phyloP scores from a whole-genome alignment of 2,797 vertebrate species.

The Huso huso region DNA sequence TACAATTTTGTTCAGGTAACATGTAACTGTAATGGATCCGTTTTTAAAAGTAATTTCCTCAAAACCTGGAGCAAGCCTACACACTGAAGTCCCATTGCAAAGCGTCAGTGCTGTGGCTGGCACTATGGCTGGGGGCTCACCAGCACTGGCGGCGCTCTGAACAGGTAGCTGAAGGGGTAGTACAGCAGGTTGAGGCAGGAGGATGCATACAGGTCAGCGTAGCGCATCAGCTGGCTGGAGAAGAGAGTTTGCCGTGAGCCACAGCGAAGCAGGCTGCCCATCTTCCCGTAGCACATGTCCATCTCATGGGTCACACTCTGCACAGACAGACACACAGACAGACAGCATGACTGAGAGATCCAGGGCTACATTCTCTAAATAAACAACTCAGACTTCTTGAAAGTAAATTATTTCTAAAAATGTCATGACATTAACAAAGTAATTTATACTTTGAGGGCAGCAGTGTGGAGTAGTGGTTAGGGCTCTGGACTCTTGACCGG shows the following conservation, averaged over 20 bases:
- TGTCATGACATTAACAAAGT: too few species aligned
- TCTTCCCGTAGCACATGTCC: conserved; percentile 72
- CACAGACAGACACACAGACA: conserved; percentile 7
- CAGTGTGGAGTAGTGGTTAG: too few species aligned
- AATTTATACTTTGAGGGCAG: neutral
- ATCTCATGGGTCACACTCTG: conserved; percentile 69
- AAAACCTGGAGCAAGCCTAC: neutral
- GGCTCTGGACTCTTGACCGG: too few species aligned
- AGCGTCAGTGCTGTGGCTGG: neutral
- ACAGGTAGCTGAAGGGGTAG: conserved; percentile 71
- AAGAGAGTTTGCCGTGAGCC: conserved; percentile 71
- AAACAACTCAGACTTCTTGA: neutral
- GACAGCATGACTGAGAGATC: neutral
- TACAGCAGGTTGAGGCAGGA: conserved; percentile 68
- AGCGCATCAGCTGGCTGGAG: conserved; percentile 72
- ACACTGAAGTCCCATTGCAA: neutral
- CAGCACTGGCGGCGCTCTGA: conserved; percentile 65
- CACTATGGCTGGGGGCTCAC: conserved; percentile 31
- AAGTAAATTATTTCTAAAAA: too few species aligned
- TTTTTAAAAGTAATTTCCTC: neutral
- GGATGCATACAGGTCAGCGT: conserved; percentile 66
- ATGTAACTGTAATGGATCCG: neutral
- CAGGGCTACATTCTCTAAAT: conserved; percentile 1
- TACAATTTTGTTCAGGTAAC: neutral
- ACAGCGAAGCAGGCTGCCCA: conserved; percentile 73